Evolutionary conservation across 2,888 invertebrate species (phyloP).

Genomic region (Anorthoa munda): DNA sequence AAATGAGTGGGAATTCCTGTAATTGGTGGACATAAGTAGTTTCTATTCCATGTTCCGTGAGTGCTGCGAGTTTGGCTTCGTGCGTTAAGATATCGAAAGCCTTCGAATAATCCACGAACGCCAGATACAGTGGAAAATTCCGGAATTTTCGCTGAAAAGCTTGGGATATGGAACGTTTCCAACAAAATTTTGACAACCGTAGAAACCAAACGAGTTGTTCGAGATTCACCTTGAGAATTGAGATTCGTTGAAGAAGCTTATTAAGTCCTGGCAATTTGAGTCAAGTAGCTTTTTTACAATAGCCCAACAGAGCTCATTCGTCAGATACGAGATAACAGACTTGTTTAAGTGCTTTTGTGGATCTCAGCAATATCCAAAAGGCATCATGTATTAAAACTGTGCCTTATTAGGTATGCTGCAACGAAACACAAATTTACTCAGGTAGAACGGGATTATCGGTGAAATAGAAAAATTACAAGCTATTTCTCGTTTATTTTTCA

Average conservation of each 20-base stretch:
- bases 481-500: conserved; percentile 35
- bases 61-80: too few species aligned
- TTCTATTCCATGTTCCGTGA: too few species aligned
- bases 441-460: conserved; percentile 35
- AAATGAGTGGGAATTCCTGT: too few species aligned
- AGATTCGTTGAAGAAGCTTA: neutral
- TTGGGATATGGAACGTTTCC: neutral
- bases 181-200: neutral
- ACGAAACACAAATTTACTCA: conserved; percentile 32
- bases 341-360: neutral
- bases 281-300: neutral
- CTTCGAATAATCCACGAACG: too few species aligned
- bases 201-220: neutral
- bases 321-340: neutral
- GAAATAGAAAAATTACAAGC: conserved; percentile 41
- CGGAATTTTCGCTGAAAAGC: too few species aligned
- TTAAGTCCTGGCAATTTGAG: too few species aligned
- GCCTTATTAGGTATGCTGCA: conserved; percentile 18
- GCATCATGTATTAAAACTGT: conserved; percentile 2
- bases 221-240: neutral
- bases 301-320: neutral
- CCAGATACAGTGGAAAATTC: too few species aligned
- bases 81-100: too few species aligned
- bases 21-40: too few species aligned
- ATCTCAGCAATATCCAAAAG: neutral